Percentiles rank a stretch among this genome's conserved stretches.
Conservation (phyloP, 2,797 vertebrate species). For the Choloepus didactylus region DNA sequence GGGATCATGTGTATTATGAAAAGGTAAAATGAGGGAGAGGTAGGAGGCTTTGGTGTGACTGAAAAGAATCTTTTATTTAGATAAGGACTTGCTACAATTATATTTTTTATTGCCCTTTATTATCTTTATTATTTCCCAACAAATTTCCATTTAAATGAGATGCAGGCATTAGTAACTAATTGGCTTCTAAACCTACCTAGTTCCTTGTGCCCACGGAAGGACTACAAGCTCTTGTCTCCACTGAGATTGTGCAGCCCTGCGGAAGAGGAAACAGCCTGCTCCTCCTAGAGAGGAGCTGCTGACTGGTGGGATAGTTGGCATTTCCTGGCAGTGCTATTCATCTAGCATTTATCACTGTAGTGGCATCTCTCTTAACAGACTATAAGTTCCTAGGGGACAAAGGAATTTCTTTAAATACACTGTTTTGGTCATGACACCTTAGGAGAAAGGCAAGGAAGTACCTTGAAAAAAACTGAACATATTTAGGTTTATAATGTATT, state of each 20-base stretch:
- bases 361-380: background rate
- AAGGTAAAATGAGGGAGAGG: background rate
- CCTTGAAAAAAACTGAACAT: background rate
- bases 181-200: background rate
- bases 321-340: background rate
- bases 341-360: too few relatives aligned
- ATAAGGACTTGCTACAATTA: background rate
- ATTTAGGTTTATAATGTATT: background rate
- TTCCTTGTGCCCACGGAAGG: background rate
- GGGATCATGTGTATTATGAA: background rate
- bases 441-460: background rate
- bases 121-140: background rate
- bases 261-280: background rate
- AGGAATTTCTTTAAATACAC: background rate
- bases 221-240: background rate
- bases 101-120: background rate
- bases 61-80: background rate
- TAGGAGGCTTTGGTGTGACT: constrained; percentile 7
- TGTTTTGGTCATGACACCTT: background rate
- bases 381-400: background rate
- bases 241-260: background rate
- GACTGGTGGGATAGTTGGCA: too few relatives aligned
- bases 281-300: background rate
- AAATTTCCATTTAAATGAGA: constrained; percentile 8
- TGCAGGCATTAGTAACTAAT: background rate